These are phyloP conservation scores for Rhizomys pruinosus DNA, from an alignment of 2,113 vertebrate species.

Conservation along the genomic window DNA sequence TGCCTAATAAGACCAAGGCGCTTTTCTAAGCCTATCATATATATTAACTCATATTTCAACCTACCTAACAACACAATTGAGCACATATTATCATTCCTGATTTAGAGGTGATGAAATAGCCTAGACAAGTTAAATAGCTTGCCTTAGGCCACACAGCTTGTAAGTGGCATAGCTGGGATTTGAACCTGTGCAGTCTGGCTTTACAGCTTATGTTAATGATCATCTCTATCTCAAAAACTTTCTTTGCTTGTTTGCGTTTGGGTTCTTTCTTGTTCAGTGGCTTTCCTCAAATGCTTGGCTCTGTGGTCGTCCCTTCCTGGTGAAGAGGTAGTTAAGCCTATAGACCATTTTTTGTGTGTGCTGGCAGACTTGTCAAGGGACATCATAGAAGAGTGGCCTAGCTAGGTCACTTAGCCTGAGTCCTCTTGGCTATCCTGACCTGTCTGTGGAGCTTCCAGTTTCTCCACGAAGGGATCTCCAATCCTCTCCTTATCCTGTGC, in stretches of 20 bases:
- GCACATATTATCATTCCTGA: not conserved
- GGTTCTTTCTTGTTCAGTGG: not conserved
- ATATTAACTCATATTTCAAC: constrained; percentile 41
- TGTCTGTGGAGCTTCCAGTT: not conserved
- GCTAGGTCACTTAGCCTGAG: not conserved
- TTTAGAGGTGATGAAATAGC: constrained; percentile 22
- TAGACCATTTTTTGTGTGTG: not conserved
- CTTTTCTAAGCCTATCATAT: constrained; percentile 49
- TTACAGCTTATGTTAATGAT: not conserved
- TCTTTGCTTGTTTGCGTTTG: constrained; percentile 5
- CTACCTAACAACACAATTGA: not conserved
- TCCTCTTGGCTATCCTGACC: not conserved
- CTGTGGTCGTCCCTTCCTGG: not conserved
- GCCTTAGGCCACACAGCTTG: not conserved
- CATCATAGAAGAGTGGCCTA: not conserved
- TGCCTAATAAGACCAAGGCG: constrained; percentile 28
- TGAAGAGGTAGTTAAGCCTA: not conserved
- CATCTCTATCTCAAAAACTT: not conserved
- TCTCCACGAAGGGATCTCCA: not conserved
- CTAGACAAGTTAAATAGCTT: constrained; percentile 35
- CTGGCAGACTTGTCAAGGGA: not conserved
- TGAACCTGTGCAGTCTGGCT: not conserved
- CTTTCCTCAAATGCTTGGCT: not conserved
- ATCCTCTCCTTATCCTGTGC: not conserved
- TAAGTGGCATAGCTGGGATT: not conserved